phyloP scores from a whole-genome alignment of 2,797 vertebrate species.

The Acrossocheilus wenchowensis region DNA sequence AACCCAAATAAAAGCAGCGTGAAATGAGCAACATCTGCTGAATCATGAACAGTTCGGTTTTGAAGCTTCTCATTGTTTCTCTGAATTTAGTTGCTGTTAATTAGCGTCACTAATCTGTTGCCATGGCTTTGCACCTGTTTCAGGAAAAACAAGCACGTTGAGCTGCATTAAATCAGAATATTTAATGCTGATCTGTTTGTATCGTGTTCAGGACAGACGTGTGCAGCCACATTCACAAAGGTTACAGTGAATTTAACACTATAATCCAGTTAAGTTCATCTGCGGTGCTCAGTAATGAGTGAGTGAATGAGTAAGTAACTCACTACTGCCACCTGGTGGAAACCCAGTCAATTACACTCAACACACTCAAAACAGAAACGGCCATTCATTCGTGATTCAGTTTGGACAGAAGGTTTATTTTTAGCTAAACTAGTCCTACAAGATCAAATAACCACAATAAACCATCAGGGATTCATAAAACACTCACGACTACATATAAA shows the following conservation, averaged over 20 bases:
- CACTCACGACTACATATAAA: neutral
- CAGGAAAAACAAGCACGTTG: neutral
- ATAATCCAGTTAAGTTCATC: constrained; percentile 1
- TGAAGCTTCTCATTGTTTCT: neutral
- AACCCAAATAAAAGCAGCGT: neutral
- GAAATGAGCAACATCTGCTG: neutral
- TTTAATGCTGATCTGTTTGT: neutral
- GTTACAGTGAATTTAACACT: constrained; percentile 10
- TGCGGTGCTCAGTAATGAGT: neutral
- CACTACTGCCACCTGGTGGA: neutral
- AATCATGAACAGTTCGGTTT: neutral
- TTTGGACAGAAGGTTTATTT: neutral
- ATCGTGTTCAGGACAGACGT: neutral
- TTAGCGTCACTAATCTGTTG: neutral
- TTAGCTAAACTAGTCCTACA: neutral
- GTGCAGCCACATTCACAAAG: neutral
- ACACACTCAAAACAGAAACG: neutral
- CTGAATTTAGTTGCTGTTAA: neutral
- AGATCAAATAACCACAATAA: neutral
- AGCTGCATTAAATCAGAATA: neutral
- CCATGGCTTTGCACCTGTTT: neutral
- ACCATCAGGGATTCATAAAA: neutral
- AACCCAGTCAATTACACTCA: neutral
- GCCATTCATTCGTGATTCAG: neutral
- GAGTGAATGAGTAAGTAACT: neutral